phyloP scores from a whole-genome alignment of 2,797 vertebrate genomes.

The Sternarchorhynchus goeldii region DNA sequence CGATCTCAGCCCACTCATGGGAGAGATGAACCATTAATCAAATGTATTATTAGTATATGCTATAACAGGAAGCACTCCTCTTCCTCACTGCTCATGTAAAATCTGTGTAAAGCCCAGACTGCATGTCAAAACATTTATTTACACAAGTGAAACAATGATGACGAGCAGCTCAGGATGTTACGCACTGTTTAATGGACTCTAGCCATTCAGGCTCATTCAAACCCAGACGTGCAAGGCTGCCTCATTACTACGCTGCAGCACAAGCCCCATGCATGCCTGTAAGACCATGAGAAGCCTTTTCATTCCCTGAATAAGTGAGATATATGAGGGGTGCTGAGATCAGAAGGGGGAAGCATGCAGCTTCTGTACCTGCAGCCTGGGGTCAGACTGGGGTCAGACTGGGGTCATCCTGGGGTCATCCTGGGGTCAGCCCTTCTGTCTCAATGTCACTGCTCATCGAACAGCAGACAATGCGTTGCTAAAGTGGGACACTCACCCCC shows the following conservation, averaged over 20 bases:
- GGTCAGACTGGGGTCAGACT: neutral
- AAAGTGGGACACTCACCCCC: constrained; percentile 53
- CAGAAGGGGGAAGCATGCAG: neutral
- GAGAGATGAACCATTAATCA: constrained; percentile 15
- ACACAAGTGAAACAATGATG: neutral
- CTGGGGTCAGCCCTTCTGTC: constrained; percentile 7
- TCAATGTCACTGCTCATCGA: constrained; percentile 30
- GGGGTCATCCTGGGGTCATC: neutral
- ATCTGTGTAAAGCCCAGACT: neutral
- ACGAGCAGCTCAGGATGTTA: no score
- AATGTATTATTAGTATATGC: constrained; percentile 21
- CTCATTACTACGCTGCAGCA: no score
- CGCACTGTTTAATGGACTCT: no score
- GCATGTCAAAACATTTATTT: neutral
- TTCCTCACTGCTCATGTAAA: neutral
- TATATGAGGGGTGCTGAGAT: neutral
- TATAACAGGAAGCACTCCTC: neutral
- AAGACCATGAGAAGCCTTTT: no score
- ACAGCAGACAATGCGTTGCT: constrained; percentile 34
- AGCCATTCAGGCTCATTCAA: no score
- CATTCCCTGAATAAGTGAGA: neutral
- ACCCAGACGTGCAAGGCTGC: no score
- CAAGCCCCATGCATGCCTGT: no score
- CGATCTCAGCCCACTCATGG: neutral
- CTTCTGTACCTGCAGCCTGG: neutral